A percentile compares a stretch with the other conserved stretches of the same genome.
These are phyloP conservation scores for Anthoscopus minutus DNA, from an alignment of 2,113 vertebrate genomes.

Conservation along the genomic window DNA sequence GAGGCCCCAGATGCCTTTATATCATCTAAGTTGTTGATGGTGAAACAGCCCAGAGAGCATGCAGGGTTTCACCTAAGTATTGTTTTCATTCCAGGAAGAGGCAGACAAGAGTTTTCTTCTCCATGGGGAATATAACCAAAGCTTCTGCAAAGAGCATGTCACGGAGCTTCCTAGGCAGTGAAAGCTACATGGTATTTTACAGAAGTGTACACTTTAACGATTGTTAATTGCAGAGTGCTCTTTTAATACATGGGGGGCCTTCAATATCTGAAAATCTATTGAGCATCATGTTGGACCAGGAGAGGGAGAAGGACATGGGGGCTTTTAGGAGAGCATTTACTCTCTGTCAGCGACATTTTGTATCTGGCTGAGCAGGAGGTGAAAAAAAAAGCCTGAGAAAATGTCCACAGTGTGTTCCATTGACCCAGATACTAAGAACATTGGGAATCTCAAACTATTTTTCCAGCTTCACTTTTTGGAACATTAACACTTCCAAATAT, in stretches of 20 bases:
- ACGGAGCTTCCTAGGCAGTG: background rate
- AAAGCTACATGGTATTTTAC: background rate
- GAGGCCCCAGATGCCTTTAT: background rate
- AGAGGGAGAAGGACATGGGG: background rate
- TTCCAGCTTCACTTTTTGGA: slow-evolving; percentile 39
- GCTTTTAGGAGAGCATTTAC: slow-evolving; percentile 42
- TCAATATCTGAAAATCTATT: slow-evolving; percentile 29
- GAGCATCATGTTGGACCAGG: background rate
- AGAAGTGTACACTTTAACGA: background rate
- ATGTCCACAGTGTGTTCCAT: slow-evolving; percentile 56
- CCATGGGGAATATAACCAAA: background rate
- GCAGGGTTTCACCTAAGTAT: background rate
- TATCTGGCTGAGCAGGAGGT: slow-evolving; percentile 26
- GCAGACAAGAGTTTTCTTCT: background rate
- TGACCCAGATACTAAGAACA: slow-evolving; percentile 1
- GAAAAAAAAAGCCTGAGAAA: background rate
- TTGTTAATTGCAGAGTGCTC: slow-evolving; percentile 52
- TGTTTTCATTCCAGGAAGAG: slow-evolving; percentile 2
- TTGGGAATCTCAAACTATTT: background rate
- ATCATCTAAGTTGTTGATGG: background rate
- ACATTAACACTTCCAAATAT: slow-evolving; percentile 46
- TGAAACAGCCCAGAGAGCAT: background rate
- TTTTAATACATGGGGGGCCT: slow-evolving; percentile 5
- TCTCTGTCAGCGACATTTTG: slow-evolving; percentile 11
- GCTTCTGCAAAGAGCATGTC: background rate